phyloP scores from a whole-genome alignment of 2,888 invertebrate genomes.

The Drosophila differens region DNA sequence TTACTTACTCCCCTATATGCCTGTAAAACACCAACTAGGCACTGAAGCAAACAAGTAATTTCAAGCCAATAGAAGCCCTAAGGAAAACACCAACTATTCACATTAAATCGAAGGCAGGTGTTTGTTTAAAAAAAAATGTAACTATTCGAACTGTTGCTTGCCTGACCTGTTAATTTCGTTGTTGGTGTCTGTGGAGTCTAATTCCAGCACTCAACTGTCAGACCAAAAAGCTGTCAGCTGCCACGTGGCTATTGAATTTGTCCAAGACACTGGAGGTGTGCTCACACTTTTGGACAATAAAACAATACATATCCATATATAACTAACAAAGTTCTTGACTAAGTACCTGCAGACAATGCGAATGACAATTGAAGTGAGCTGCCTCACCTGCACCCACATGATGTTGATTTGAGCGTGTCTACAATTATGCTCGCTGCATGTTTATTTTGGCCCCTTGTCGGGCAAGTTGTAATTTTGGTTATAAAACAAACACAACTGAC shows the following conservation, averaged over 20 bases:
- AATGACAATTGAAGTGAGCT: not conserved
- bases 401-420: slow-evolving; percentile 19
- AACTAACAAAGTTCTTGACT: slow-evolving; percentile 22
- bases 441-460: slow-evolving; percentile 49
- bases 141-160: slow-evolving; percentile 12
- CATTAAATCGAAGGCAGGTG: slow-evolving; percentile 53
- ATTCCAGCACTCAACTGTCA: slow-evolving; percentile 28
- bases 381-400: slow-evolving; percentile 1
- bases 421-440: slow-evolving; percentile 58
- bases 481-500: slow-evolving; percentile 81
- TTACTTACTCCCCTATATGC: not conserved
- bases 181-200: slow-evolving; percentile 39
- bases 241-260: slow-evolving; percentile 19
- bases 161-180: slow-evolving; percentile 25
- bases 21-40: not conserved
- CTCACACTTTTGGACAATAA: slow-evolving; percentile 2
- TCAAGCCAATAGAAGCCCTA: slow-evolving; percentile 4
- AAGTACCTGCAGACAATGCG: not conserved
- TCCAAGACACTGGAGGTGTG: slow-evolving; percentile 4
- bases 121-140: slow-evolving; percentile 47
- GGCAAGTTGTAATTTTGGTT: slow-evolving; percentile 71
- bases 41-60: not conserved
- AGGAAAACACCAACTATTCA: slow-evolving; percentile 19
- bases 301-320: slow-evolving; percentile 1
- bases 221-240: slow-evolving; percentile 33